Evolutionary conservation across 2,797 vertebrate genomes (phyloP), one percentile per base, ranked within the genome.

Genomic region (Falco concolor): DNA sequence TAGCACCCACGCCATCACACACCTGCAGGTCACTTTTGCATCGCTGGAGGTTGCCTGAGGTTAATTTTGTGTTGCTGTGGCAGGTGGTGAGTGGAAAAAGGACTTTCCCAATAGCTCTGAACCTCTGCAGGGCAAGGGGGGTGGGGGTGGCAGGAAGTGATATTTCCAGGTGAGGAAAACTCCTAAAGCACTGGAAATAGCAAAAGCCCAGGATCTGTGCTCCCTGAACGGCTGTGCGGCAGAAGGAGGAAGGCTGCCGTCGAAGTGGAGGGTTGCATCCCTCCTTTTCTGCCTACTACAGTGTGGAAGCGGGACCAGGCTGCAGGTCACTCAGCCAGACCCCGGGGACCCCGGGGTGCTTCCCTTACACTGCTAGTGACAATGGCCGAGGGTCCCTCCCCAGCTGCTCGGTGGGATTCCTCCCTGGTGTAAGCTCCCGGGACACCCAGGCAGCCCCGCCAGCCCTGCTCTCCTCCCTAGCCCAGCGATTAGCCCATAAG

Each of bases 81-180:
- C 17, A 25, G 44, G 44, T 13, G 21, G 30, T 23, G 57, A 86
- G 40, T 42, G 40, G 40, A 42, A 42, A 42, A 42, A 40, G 75
- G 72, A 36, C 16, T 44, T 65, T 32, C 60, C 30, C 52, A 3
- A 12, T 15, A 25, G 47, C 21, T 87, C 60, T 38, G 36, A 83
- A 50, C 4, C 12, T 54, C 53, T 34, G 28, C 1, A 2, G 6
- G 38, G 57, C 0, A 0, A 25, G 25, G 3, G 11, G 36, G 9
- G 17, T 54, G n/a, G 25, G 28, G 36, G 9, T 14, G 54, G 36
- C 9, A 27, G 28, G 18, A 64, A n/a, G 23, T 36, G 64, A 1
- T 50, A 14, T 42, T 72, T 72, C 57, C 7, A 17, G 64, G 50
- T 0, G 0, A 44, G 20, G 19, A 18, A 5, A 50, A 8, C 21